phyloP scores from a whole-genome alignment of 2,888 invertebrate genomes.

The Junonia oenone region DNA sequence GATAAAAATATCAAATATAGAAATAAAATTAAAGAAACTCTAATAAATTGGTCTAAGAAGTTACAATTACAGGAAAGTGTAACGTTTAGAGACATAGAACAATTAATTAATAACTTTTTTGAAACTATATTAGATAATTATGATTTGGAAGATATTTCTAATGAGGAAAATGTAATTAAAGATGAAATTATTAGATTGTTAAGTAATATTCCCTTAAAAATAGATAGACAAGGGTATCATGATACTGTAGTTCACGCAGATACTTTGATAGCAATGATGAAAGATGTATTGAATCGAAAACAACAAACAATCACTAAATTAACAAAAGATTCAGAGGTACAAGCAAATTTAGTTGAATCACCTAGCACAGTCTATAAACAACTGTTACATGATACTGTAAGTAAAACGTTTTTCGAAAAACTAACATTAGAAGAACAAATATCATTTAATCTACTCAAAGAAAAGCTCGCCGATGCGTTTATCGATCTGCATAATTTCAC shows the following conservation, averaged over 20 bases:
- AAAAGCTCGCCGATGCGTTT: conserved; percentile 52
- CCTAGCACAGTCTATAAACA: conserved; percentile 37
- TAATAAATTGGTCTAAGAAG: conserved; percentile 8
- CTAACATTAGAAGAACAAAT: conserved; percentile 38
- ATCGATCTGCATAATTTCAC: conserved; percentile 45
- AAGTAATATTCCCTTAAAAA: conserved; percentile 1
- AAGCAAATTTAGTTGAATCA: conserved; percentile 17
- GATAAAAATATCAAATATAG: background rate
- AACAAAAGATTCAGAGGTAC: background rate
- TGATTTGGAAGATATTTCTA: background rate
- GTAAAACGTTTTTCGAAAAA: conserved; percentile 33
- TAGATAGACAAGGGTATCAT: background rate
- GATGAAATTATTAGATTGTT: conserved; percentile 1
- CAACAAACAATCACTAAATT: background rate
- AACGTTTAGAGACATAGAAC: background rate
- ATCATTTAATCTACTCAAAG: conserved; percentile 47
- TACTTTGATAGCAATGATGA: conserved; percentile 37
- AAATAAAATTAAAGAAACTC: conserved; percentile 4
- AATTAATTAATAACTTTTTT: background rate
- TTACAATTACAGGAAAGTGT: conserved; percentile 10
- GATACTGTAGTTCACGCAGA: background rate
- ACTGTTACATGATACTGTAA: conserved; percentile 43
- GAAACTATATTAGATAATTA: background rate
- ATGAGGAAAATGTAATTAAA: conserved; percentile 3
- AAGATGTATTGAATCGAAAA: conserved; percentile 23